A percentile compares a stretch with the other conserved stretches of the same genome.
phyloP scores from a whole-genome alignment of 2,888 invertebrate species.

The Cryptocheilus praepositus region DNA sequence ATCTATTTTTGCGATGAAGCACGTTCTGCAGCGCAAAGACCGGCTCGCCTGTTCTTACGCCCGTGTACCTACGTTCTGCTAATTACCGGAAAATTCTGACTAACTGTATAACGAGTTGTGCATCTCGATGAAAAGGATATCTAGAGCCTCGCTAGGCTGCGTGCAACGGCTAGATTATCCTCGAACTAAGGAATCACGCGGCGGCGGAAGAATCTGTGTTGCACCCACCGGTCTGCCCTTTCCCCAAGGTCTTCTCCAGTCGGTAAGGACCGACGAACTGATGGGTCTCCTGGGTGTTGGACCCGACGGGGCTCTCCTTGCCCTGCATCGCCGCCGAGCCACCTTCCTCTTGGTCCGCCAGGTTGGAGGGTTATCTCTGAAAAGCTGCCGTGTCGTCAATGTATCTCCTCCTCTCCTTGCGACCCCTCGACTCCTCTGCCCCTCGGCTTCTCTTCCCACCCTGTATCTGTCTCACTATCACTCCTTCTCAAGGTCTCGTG shows the following conservation, averaged over 20 bases:
- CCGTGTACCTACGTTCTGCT: too few species aligned
- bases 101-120: too few species aligned
- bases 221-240: slow-evolving; percentile 97
- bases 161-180: too few species aligned
- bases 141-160: too few species aligned
- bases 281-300: slow-evolving; percentile 81
- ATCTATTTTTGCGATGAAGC: too few species aligned
- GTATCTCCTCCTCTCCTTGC: background rate
- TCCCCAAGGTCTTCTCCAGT: slow-evolving; percentile 98
- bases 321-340: slow-evolving; percentile 67
- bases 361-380: slow-evolving; percentile 51
- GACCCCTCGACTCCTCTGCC: slow-evolving; percentile 4
- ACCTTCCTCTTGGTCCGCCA: slow-evolving; percentile 66
- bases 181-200: too few species aligned
- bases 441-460: background rate
- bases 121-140: too few species aligned
- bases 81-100: too few species aligned
- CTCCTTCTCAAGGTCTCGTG: slow-evolving; percentile 14
- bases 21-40: too few species aligned
- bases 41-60: too few species aligned
- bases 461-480: slow-evolving; percentile 21
- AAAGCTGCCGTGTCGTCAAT: background rate
- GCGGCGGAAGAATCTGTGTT: too few species aligned
- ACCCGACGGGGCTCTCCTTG: slow-evolving; percentile 70
- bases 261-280: slow-evolving; percentile 99